Base-by-base conservation (phyloP, 2,888 invertebrate genomes). In the Nemapogon koenigi region DNA sequence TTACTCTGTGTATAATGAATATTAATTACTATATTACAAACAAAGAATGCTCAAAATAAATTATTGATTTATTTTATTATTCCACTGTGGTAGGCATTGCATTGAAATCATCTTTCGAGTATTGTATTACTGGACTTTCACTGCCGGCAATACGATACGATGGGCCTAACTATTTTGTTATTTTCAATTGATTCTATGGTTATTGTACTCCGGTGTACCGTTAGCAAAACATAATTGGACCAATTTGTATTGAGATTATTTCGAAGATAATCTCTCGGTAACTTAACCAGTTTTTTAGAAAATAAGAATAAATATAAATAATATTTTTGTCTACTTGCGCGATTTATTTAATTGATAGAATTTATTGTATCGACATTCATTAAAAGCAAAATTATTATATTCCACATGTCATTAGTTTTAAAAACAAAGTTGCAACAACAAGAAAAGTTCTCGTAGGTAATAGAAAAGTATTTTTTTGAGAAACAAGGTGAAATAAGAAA, bases 21-120 rank as follows among this genome's bases (percentile, higher is more conserved):
- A n/a, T n/a, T n/a, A n/a, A n/a, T n/a, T n/a, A n/a, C n/a, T n/a
- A n/a, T n/a, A n/a, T n/a, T n/a, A n/a, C n/a, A n/a, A n/a, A n/a
- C n/a, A n/a, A n/a, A n/a, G n/a, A n/a, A n/a, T n/a, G n/a, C n/a
- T n/a, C n/a, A n/a, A n/a, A n/a, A n/a, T n/a, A n/a, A n/a, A n/a
- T n/a, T n/a, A n/a, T n/a, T n/a, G n/a, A n/a, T 33, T 33, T 33
- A 33, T 33, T 33, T 33, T 19, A 33, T 19, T 33, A 19, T 19
- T 33, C 19, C 33, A 33, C 52, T 51, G 50, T 53, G 66, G 69
- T 64, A 57, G 64, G 28, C 37, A 35, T 14, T 57, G 57, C 50
- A 66, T 67, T 66, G 55, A 59, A 58, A 61, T 58, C 57, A 61
- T 62, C 54, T 53, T 45, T 49, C 44, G 44, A 57, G 52, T 27